Evolutionary conservation across 2,113 vertebrate genomes (phyloP), one percentile per base, ranked within the genome.

Genomic region (Crotophaga sulcirostris): DNA sequence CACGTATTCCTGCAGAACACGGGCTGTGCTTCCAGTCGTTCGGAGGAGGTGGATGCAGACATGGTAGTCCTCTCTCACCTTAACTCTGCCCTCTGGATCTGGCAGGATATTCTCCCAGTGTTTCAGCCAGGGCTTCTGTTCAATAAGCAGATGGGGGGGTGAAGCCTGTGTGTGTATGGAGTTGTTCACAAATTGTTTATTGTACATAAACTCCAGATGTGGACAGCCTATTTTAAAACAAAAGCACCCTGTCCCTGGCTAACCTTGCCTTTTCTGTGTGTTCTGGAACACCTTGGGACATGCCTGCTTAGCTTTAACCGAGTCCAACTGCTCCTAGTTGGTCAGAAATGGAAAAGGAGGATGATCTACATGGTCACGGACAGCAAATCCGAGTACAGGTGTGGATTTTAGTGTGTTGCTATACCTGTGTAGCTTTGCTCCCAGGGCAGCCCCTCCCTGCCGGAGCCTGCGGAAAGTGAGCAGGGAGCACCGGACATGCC

Each of bases 1-100:
- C 64, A 17, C 0, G 0, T 14, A 4, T 13, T 81, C 20, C 36
- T 63, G 20, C 67, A 21, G 51, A 66, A 14, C 0, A 0, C 8
- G 20, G 15, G 33, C 83, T 70, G 42, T 9, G 6, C n/a, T 19
- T 9, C 7, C 4, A 8, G 52, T 11, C 52, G 78, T 59, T n/a
- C 9, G 12, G 44, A 40, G 56, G 38, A 52, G 58, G 25, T 45
- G 28, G 38, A 44, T 26, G 51, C 28, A 34, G 52, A 5, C 1
- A 2, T 10, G 18, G 38, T 36, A 52, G 84, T 70, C 26, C 56
- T 77, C 52, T 23, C 31, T 80, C 63, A 51, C 45, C 52, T 31
- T 7, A 42, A 5, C 59, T 86, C 63, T 97, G 64, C 55, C 40
- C 59, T 67, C 64, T 66, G 74, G 18, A n/a, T 12, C 58, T 72